Base-by-base conservation (phyloP, 1,140 invertebrate species). In the Cepaea nemoralis region DNA sequence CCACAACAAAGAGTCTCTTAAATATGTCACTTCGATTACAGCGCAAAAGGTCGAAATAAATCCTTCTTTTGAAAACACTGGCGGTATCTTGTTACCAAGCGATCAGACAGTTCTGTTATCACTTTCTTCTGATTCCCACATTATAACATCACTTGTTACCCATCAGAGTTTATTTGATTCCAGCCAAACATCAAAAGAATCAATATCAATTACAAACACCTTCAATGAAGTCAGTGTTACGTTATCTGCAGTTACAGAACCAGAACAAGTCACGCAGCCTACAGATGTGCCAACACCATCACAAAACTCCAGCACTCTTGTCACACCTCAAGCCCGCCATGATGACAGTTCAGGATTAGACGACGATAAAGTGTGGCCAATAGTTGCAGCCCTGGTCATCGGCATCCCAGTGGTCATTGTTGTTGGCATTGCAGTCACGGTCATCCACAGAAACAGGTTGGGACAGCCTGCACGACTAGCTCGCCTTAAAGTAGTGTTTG, bases 391-490 rank as follows among this genome's bases (percentile, higher is more conserved):
- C 19, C 59, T 86, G n/a, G 85, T 86, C 33, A 78, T 86, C 24
- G 83, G 83, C 19, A 82, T 86, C 37, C 83, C 83, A 16, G 77
- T 82, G 12, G 71, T 86, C 40, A 82, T 86, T 76, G 83, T 86
- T 22, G 77, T 86, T 33, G 82, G 79, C 31, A 86, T 86, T 37
- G 83, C 83, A 16, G 83, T 86, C 45, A 71, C 70, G 19, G 85
- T 84, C 33, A 84, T 84, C 66, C 50, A 82, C 67, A 82, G 77
- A 69, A 69, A 82, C 33, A 83, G 83, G 82, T 82, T 77, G 74
- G 83, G 48, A 0, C 48, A 40, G n/a, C 45, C 78, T n/a, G 35
- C 59, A 14, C 74, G 31, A 45, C 3, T 77, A 24, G 55, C 75
- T 27, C 66, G 24, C 22, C 59, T 59, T n/a, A 16, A 16, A 16